phyloP scores from a whole-genome alignment of 2,797 vertebrate genomes.

The Anguilla pacifica region DNA sequence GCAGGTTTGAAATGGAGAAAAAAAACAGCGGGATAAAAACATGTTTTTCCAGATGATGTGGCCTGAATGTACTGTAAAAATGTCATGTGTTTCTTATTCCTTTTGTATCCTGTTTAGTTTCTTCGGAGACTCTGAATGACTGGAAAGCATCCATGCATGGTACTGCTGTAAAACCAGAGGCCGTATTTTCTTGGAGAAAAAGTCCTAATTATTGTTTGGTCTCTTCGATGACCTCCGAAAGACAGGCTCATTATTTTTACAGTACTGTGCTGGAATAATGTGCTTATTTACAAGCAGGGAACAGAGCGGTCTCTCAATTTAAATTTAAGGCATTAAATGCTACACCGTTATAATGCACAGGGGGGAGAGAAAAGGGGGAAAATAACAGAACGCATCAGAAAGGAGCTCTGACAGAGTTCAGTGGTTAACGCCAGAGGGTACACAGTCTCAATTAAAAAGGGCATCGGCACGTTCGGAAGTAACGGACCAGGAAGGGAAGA shows the following conservation, averaged over 20 bases:
- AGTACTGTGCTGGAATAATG: neutral
- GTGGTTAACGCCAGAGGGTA: neutral
- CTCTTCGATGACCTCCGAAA: neutral
- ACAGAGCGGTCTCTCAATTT: neutral
- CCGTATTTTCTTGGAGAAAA: neutral
- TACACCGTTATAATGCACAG: neutral
- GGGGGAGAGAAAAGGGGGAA: neutral
- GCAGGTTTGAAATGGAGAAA: neutral
- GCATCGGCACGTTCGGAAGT: neutral
- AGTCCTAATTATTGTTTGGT: neutral
- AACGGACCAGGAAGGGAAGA: neutral
- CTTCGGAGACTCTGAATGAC: neutral
- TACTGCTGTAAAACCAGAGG: neutral
- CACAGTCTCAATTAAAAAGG: neutral
- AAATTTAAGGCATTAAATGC: neutral
- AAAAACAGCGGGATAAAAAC: neutral
- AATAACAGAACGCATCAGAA: neutral
- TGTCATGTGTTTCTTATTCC: no score
- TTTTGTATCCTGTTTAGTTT: neutral
- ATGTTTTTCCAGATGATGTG: neutral
- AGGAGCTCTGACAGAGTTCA: neutral
- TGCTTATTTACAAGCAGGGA: neutral
- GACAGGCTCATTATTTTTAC: neutral
- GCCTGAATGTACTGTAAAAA: neutral
- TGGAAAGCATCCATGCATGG: neutral